Conservation (phyloP, 2,113 vertebrate genomes). For the Mus musculus region GRCm39 chr5:51518001-51518500, state of each 20-base stretch:
- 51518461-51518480: not conserved
- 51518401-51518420: not conserved
- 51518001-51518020: constrained; percentile 15
- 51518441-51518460: too few relatives aligned
- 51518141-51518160: constrained; percentile 24
- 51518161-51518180: not conserved
- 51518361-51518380: too few relatives aligned
- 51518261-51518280: not conserved
- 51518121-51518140: not conserved
- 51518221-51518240: not conserved
- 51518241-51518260: not conserved
- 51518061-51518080: constrained; percentile 51
- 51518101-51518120: not conserved
- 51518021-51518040: not conserved
- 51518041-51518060: constrained; percentile 36
- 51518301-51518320: not conserved
- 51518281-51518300: not conserved
- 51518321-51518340: too few relatives aligned
- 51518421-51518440: not conserved
- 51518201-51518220: not conserved
- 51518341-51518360: not conserved
- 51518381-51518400: too few relatives aligned
- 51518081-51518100: not conserved
- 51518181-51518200: not conserved
- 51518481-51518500: not conserved